Conservation (phyloP, 2,888 invertebrate genomes). For the Idaea straminata region DNA sequence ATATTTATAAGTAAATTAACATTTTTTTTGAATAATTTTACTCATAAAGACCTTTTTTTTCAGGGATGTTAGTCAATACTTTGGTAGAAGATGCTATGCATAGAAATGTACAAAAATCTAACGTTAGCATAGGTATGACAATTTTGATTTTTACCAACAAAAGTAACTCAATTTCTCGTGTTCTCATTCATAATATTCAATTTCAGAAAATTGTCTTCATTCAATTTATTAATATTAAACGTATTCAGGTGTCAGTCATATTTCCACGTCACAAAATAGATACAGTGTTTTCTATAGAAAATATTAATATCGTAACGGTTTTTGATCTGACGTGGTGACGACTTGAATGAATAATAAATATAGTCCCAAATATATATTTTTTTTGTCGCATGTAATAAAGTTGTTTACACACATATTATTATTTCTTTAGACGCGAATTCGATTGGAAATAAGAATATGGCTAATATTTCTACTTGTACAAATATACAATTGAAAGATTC, state of each 20-base stretch:
- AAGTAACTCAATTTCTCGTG: neutral
- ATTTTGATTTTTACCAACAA: neutral
- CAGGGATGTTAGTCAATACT: neutral
- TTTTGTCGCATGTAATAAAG: constrained; percentile 19
- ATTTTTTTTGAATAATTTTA: too few species aligned
- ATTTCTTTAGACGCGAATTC: constrained; percentile 24
- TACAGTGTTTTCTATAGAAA: constrained; percentile 10
- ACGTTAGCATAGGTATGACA: neutral
- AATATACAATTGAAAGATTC: constrained; percentile 20
- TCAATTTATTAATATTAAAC: neutral
- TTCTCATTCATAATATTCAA: neutral
- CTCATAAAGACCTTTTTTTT: neutral
- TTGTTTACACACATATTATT: constrained; percentile 22
- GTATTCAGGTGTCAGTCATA: neutral
- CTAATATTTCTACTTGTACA: constrained; percentile 28
- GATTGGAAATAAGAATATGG: constrained; percentile 25
- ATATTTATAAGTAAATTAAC: too few species aligned
- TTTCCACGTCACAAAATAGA: neutral
- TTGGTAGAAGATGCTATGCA: neutral
- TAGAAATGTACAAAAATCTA: neutral
- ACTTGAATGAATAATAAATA: neutral
- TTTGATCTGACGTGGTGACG: neutral
- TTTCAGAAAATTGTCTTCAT: neutral
- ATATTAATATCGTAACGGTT: neutral
- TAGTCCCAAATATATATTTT: constrained; percentile 13